These are phyloP conservation scores for Acromyrmex echinatior DNA, from an alignment of 1,140 invertebrate genomes.

Conservation along the genomic window DNA sequence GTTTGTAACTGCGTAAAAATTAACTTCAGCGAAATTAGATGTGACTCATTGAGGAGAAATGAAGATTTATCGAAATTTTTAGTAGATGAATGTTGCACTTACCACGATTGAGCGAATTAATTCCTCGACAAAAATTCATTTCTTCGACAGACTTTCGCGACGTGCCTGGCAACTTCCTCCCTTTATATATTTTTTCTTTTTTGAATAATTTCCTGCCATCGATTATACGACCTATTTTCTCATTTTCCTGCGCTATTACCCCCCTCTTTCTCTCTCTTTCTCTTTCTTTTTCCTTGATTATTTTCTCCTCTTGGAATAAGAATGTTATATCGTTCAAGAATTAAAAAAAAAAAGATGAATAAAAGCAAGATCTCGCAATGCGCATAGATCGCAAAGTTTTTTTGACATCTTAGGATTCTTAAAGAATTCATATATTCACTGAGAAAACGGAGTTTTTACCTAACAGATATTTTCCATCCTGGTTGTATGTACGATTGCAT, in stretches of 20 bases:
- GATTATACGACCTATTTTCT: constrained; percentile 49
- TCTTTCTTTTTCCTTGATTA: background rate
- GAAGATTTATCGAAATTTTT: constrained; percentile 29
- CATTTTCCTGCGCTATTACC: constrained; percentile 25
- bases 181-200: constrained; percentile 50
- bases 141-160: constrained; percentile 40
- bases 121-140: constrained; percentile 46
- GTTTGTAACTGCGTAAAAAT: constrained; percentile 36
- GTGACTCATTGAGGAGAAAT: background rate
- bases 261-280: background rate
- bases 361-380: constrained; percentile 17
- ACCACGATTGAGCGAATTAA: constrained; percentile 10
- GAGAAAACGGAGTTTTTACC: constrained; percentile 37
- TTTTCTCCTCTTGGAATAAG: constrained; percentile 13
- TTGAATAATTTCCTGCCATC: constrained; percentile 59
- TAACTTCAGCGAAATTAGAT: background rate
- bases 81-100: background rate
- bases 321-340: constrained; percentile 9
- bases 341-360: constrained; percentile 6
- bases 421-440: constrained; percentile 40
- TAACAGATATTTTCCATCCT: background rate
- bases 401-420: constrained; percentile 37
- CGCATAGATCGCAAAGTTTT: constrained; percentile 36
- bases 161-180: background rate
- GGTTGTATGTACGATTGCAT: constrained; percentile 21